Percentiles rank a stretch among this genome's conserved stretches.
Conservation (phyloP, 2,113 vertebrate genomes). For the Antigone vipio region DNA sequence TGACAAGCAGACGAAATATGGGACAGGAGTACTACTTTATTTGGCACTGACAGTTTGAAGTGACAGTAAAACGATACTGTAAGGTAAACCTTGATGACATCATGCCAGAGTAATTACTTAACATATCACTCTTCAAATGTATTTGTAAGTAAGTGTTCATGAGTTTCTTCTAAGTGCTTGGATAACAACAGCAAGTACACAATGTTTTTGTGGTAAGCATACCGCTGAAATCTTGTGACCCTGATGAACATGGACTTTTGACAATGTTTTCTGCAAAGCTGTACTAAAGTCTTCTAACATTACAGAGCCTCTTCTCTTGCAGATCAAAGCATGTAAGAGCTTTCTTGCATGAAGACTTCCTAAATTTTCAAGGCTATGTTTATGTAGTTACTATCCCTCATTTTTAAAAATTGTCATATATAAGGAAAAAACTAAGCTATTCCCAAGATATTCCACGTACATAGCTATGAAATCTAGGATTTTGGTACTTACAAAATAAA, state of each 20-base stretch:
- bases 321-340: not conserved
- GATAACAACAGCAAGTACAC: not conserved
- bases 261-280: not conserved
- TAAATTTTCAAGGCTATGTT: not conserved
- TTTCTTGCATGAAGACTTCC: not conserved
- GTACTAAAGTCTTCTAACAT: not conserved
- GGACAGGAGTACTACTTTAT: not conserved
- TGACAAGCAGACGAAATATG: not conserved
- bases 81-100: not conserved
- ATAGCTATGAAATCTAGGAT: not conserved
- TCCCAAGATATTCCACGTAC: not conserved
- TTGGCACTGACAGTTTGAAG: not conserved
- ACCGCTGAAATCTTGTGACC: not conserved
- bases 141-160: not conserved
- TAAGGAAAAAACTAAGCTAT: not conserved
- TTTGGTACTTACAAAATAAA: not conserved
- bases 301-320: not conserved
- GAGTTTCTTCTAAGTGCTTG: not conserved
- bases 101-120: not conserved
- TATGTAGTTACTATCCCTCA: not conserved
- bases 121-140: not conserved
- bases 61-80: not conserved
- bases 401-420: not conserved
- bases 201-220: not conserved
- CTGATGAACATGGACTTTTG: not conserved